These are phyloP conservation scores for Tyrophagus putrescentiae DNA, from an alignment of 1,140 invertebrate genomes.

Conservation along the genomic window DNA sequence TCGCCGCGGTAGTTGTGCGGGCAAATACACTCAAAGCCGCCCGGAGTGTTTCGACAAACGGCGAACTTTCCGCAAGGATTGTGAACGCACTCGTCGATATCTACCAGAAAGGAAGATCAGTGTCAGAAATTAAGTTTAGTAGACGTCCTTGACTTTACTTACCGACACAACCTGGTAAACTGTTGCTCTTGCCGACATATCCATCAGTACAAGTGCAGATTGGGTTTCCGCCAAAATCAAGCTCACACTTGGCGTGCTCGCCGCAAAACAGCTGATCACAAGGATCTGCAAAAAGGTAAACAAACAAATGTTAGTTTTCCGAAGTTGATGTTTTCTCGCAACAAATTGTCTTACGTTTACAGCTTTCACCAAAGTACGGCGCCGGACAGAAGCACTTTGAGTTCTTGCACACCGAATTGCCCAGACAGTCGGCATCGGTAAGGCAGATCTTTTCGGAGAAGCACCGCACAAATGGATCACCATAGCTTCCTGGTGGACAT, in stretches of 20 bases:
- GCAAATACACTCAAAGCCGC: constrained; percentile 51
- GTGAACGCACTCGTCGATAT: constrained; percentile 26
- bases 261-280: constrained; percentile 70
- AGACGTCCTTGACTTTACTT: constrained; percentile 17
- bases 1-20: constrained; percentile 65
- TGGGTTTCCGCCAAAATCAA: constrained; percentile 55
- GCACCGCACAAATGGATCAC: constrained; percentile 59
- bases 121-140: constrained; percentile 1
- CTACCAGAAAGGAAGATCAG: too few relatives aligned
- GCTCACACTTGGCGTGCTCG: constrained; percentile 71
- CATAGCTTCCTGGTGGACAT: constrained; percentile 60
- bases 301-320: neutral
- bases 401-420: constrained; percentile 66
- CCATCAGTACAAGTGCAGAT: constrained; percentile 65
- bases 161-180: constrained; percentile 51
- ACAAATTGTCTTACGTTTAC: constrained; percentile 53
- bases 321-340: neutral
- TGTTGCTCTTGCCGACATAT: constrained; percentile 48
- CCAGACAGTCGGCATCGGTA: constrained; percentile 59
- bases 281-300: constrained; percentile 47
- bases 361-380: constrained; percentile 75
- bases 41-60: constrained; percentile 29
- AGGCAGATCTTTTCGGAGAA: constrained; percentile 40
- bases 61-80: constrained; percentile 27
- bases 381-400: constrained; percentile 69